Conservation (phyloP, 2,888 invertebrate genomes). For the Nomada hirtipes region DNA sequence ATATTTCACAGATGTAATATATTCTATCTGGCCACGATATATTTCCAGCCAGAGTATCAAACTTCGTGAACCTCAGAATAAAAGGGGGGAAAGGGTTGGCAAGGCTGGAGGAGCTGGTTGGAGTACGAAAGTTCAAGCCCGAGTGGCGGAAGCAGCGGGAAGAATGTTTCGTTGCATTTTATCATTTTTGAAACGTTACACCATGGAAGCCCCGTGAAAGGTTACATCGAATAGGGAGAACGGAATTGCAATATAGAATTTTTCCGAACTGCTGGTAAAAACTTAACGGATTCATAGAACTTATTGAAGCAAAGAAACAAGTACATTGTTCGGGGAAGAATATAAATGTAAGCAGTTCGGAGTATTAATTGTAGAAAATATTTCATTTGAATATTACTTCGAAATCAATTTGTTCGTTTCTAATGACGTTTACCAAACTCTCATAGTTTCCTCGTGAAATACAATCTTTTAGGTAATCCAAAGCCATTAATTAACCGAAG, state of each 20-base stretch:
- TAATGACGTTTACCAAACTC: too few relatives aligned
- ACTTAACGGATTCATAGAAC: too few relatives aligned
- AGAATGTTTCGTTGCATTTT: constrained; percentile 51
- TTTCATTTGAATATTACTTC: too few relatives aligned
- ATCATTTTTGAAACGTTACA: constrained; percentile 58
- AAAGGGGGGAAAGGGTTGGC: constrained; percentile 4
- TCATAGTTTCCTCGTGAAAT: too few relatives aligned
- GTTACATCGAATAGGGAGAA: not conserved
- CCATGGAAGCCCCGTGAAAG: not conserved
- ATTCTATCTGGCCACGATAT: constrained; percentile 64
- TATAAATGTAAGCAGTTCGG: too few relatives aligned
- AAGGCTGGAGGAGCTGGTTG: not conserved
- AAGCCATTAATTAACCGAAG: too few relatives aligned
- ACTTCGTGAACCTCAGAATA: constrained; percentile 49
- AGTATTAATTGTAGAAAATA: too few relatives aligned
- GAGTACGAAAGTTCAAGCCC: constrained; percentile 38
- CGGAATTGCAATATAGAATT: not conserved
- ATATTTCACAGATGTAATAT: constrained; percentile 68
- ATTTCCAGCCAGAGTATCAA: constrained; percentile 65
- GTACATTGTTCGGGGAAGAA: too few relatives aligned
- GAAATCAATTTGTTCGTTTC: too few relatives aligned
- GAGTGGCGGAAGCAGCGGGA: constrained; percentile 29
- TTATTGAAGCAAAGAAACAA: too few relatives aligned
- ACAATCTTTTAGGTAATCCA: too few relatives aligned
- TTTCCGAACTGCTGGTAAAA: too few relatives aligned